Percentiles rank a stretch among this genome's conserved stretches.
These are phyloP conservation scores for Orestias chungarensis DNA, from an alignment of 2,797 vertebrate species.

Conservation along the genomic window DNA sequence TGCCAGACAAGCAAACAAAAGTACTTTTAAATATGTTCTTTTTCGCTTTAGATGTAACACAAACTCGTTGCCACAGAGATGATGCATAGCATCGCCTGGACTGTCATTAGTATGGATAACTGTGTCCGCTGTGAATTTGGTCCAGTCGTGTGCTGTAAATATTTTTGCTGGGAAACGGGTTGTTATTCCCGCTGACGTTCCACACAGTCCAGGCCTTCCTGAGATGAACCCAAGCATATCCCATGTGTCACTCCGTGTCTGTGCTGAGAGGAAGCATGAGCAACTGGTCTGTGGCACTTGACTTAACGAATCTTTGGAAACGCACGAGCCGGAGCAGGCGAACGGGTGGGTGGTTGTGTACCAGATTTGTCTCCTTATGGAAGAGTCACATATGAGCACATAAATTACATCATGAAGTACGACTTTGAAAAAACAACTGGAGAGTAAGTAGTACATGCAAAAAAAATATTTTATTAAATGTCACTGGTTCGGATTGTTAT, in stretches of 20 bases:
- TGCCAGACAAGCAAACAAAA: slow-evolving; percentile 64
- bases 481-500: neutral
- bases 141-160: slow-evolving; percentile 52
- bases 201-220: slow-evolving; percentile 70
- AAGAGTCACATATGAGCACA: slow-evolving; percentile 5
- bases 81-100: slow-evolving; percentile 66
- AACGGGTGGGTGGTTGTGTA: slow-evolving; percentile 15
- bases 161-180: slow-evolving; percentile 54
- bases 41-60: slow-evolving; percentile 66
- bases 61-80: slow-evolving; percentile 55
- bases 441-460: neutral
- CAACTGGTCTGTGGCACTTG: slow-evolving; percentile 73
- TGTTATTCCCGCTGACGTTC: slow-evolving; percentile 41
- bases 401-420: neutral
- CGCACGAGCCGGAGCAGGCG: slow-evolving; percentile 37
- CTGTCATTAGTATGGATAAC: slow-evolving; percentile 76
- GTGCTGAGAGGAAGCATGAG: slow-evolving; percentile 72
- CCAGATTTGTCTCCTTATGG: slow-evolving; percentile 13
- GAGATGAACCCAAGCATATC: slow-evolving; percentile 77
- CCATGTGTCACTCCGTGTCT: slow-evolving; percentile 76
- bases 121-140: slow-evolving; percentile 55
- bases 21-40: slow-evolving; percentile 68
- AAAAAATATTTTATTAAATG: neutral
- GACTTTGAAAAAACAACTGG: neutral
- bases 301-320: slow-evolving; percentile 56